Base-by-base conservation (phyloP, 2,888 invertebrate species). In the Cinara cedri region DNA sequence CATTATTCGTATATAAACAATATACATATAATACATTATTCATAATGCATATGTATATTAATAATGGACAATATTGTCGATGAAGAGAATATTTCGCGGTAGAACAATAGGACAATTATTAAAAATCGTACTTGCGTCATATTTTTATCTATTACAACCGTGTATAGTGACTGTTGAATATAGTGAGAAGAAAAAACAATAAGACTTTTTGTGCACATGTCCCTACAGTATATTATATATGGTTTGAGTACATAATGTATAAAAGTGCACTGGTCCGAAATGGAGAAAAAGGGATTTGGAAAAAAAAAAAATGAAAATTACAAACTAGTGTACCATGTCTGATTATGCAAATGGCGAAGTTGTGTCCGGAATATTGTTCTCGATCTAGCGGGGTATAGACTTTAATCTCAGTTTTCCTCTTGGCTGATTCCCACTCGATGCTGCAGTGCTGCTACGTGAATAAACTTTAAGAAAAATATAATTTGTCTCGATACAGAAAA, bases 331-430 rank as follows among this genome's bases (percentile, higher is more conserved):
- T 78, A 70, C 76, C 76, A 34, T 78, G 68, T 57, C 68, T 68
- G 76, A 78, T 70, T 70, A 76, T 70, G 78, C 70, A 70, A 78
- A 70, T 70, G 66, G 70, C 8, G 51, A 60, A 70, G 68, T 70
- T 60, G 78, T 70, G 78, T 78, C 26, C 42, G 68, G 78, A 78
- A 78, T 78, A 78, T 78, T 78, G 54, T 78, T 66, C 60, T 70
- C 57, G 26, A 68, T 70, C 54, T 60, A 49, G 46, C 42, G 54
- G 63, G 46, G 60, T 19, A 34, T 46, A 60, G 78, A 78, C 68
- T 78, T 78, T 78, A 78, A 78, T 78, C 78, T 78, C 60, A 78
- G 78, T 78, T 70, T 78, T 78, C 68, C 70, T 16, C 68, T 60
- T 51, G 78, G 78, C 42, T 51, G 78, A 24, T 78, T 78, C 42